Base-by-base conservation (phyloP, 2,888 invertebrate species). In the Scaptodrosophila latifasciaeformis region DNA sequence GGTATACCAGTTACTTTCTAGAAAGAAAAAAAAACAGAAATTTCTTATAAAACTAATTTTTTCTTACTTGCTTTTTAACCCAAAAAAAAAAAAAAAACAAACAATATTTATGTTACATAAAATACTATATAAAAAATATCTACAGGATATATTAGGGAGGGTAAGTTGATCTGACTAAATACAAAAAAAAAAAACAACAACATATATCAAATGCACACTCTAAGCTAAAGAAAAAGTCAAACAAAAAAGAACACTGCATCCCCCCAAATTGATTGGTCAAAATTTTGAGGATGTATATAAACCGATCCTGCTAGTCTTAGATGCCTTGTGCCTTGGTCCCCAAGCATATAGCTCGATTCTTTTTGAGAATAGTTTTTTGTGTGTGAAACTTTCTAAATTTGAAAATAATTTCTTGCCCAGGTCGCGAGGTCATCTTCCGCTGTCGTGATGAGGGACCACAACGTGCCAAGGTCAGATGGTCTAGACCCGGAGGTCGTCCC, bases 341-440 rank as follows among this genome's bases (percentile, higher is more conserved):
- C 2, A 24, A 13, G 19, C 35, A 17, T 43, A 34, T n/a, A 24
- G 9, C 5, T 13, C 34, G 12, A 6, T 34, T 34, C 12, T 34
- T 13, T 34, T 2, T 34, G 13, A 34, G n/a, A 1, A 37, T 6
- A 5, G 3, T 17, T 10, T 24, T 24, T 24, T 7, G 24, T 24
- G 24, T 24, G 24, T 44, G 9, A 31, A 19, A n/a, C 15, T 4
- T 3, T 1, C 21, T 70, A 54, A 70, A 9, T 1, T 1, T 17
- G 1, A n/a, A 2, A 27, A 42, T 18, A 53, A 34, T 50, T 37
- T 7, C 46, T 1, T 17, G 17, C 9, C 17, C 39, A 96, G 97
- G 94, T 85, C 92, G 94, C 35, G 96, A 96, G 86, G 96, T 96
- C 31, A 95, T 96, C 29, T 95, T 97, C 89, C 93, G 93, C 87